Percentiles rank a stretch among this genome's conserved stretches.
Evolutionary conservation across 2,113 vertebrate species (phyloP).

Genomic region (Syngnathus scovelli): DNA sequence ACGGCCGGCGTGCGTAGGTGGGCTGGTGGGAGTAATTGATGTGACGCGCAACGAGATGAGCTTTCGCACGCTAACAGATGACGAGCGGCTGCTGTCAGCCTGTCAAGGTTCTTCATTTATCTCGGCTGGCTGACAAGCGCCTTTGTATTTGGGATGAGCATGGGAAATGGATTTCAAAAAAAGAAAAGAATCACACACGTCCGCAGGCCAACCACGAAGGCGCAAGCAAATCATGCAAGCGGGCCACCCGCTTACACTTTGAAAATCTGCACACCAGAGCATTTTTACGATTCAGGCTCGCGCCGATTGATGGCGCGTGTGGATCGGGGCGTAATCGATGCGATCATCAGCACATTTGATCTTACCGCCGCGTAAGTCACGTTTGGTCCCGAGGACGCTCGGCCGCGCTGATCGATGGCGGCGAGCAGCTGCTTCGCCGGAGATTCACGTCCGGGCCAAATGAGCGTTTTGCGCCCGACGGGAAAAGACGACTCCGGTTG

Average conservation of each 20-base stretch:
- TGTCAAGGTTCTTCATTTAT: slow-evolving; percentile 39
- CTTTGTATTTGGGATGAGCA: no score
- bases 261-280: no score
- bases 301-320: background rate
- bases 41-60: slow-evolving; percentile 9
- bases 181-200: no score
- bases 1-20: background rate
- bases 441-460: slow-evolving; percentile 3
- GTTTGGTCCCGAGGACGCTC: slow-evolving; percentile 26
- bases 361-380: slow-evolving; percentile 15
- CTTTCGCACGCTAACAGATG: slow-evolving; percentile 23
- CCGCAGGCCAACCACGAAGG: no score
- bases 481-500: no score
- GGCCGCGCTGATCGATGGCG: slow-evolving; percentile 34
- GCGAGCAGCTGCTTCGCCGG: slow-evolving; percentile 26
- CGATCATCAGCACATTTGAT: background rate
- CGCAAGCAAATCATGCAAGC: no score
- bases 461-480: background rate
- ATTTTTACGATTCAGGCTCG: background rate
- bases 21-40: background rate
- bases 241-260: no score
- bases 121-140: slow-evolving; percentile 27
- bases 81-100: slow-evolving; percentile 42
- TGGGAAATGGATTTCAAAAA: no score
- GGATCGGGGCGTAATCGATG: background rate